Conservation (phyloP, 1,140 invertebrate species). For the Heliconius melpomene region DNA sequence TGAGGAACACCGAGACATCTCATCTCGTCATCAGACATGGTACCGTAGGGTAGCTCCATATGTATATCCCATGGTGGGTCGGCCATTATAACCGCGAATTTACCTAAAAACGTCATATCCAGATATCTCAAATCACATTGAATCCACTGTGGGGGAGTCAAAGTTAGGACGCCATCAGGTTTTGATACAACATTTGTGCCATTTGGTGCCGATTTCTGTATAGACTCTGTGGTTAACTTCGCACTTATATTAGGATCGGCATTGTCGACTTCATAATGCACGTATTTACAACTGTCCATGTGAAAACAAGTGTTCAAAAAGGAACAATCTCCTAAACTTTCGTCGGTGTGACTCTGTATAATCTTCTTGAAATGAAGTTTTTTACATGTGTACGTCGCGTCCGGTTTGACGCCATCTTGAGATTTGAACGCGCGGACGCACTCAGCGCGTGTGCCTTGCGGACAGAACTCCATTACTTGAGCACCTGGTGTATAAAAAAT, state of each 20-base stretch:
- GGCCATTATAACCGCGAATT: conserved; percentile 95
- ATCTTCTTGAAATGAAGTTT: conserved; percentile 99
- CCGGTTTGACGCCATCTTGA: conserved; percentile 19
- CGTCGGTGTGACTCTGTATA: conserved; percentile 97
- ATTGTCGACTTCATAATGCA: conserved; percentile 73
- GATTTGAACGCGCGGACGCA: conserved; percentile 85
- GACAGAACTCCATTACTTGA: conserved; percentile 98
- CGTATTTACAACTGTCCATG: conserved; percentile 98
- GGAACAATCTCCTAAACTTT: conserved; percentile 97
- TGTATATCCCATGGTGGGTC: conserved; percentile 99
- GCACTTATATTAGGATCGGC: conserved; percentile 60
- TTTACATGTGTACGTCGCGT: conserved; percentile 83
- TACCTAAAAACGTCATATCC: conserved; percentile 96
- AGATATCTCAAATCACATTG: conserved; percentile 97
- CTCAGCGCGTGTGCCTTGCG: conserved; percentile 95
- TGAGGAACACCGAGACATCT: conserved; percentile 93
- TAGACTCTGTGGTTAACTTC: conserved; percentile 45
- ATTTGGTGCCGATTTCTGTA: neutral
- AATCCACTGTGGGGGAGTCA: conserved; percentile 97
- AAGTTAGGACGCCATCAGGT: conserved; percentile 83
- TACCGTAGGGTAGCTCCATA: conserved; percentile 99
- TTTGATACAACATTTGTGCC: conserved; percentile 58
- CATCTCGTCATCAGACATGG: conserved; percentile 99
- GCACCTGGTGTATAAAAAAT: conserved; percentile 82
- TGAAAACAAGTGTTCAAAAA: conserved; percentile 99